Conservation (phyloP, 2,888 invertebrate genomes). For the Epinotia brunnichana region DNA sequence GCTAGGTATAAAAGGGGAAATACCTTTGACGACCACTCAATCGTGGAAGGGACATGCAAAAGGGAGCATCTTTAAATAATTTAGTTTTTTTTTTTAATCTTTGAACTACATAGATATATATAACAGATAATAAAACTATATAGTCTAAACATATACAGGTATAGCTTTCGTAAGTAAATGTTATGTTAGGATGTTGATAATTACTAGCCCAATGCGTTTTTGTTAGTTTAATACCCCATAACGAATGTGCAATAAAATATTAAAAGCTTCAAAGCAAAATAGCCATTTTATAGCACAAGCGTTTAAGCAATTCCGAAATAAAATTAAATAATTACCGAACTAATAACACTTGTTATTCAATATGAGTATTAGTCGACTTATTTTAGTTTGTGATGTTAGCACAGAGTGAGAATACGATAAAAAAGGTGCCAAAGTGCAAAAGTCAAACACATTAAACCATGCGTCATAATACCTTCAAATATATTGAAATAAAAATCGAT, state of each 20-base stretch:
- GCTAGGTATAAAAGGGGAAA: constrained; percentile 31
- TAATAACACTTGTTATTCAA: constrained; percentile 22
- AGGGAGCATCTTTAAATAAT: background rate
- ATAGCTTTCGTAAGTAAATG: constrained; percentile 3
- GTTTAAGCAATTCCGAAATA: constrained; percentile 24
- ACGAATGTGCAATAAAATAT: constrained; percentile 1
- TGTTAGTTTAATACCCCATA: constrained; percentile 15
- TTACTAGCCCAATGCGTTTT: background rate
- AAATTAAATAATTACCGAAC: constrained; percentile 22
- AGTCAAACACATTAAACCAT: constrained; percentile 31
- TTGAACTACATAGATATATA: constrained; percentile 1
- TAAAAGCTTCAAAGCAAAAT: constrained; percentile 33
- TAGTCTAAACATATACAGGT: background rate
- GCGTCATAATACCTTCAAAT: constrained; percentile 10
- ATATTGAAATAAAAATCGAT: background rate
- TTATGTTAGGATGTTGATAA: background rate
- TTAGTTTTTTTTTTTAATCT: no score
- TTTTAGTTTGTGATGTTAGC: constrained; percentile 28
- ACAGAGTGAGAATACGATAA: constrained; percentile 9
- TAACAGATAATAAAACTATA: constrained; percentile 13
- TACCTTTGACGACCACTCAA: constrained; percentile 30
- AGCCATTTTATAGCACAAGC: constrained; percentile 30
- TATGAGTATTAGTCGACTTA: constrained; percentile 22
- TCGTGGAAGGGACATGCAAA: constrained; percentile 6
- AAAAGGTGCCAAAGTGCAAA: constrained; percentile 22